phyloP scores from a whole-genome alignment of 2,113 vertebrate genomes.

The Egretta garzetta region DNA sequence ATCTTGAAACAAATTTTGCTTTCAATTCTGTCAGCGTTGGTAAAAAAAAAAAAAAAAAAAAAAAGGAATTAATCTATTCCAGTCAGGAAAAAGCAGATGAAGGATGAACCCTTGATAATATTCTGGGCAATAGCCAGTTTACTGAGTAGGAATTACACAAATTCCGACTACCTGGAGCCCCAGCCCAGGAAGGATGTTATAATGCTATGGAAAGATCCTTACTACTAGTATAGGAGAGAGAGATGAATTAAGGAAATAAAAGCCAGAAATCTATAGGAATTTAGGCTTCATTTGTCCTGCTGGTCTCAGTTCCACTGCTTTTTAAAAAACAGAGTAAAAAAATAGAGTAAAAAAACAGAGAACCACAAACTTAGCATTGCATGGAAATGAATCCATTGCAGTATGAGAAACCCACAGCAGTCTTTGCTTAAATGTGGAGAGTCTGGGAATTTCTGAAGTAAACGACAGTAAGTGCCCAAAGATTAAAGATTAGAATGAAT shows the following conservation, averaged over 20 bases:
- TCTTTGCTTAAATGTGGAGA: not conserved
- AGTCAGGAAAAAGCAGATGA: not conserved
- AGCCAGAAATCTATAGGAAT: not conserved
- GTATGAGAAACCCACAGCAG: fast-evolving
- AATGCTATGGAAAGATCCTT: not conserved
- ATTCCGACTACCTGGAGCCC: not conserved
- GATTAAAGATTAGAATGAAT: not conserved
- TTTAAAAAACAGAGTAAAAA: not conserved
- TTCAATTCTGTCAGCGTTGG: not conserved
- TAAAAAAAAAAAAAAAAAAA: not conserved
- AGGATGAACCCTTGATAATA: not conserved
- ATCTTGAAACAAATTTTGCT: not conserved
- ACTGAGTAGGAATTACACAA: not conserved
- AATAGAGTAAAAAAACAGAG: not conserved
- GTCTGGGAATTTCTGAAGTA: not conserved
- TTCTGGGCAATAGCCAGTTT: not conserved
- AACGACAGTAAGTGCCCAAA: not conserved
- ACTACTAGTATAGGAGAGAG: not conserved
- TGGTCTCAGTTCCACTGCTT: not conserved
- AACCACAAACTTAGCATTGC: not conserved
- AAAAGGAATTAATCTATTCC: not conserved
- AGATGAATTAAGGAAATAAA: not conserved
- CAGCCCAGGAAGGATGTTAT: not conserved
- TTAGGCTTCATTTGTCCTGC: not conserved
- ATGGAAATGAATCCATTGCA: not conserved